phyloP scores from a whole-genome alignment of 2,113 vertebrate species.

The Phodopus roborovskii region DNA sequence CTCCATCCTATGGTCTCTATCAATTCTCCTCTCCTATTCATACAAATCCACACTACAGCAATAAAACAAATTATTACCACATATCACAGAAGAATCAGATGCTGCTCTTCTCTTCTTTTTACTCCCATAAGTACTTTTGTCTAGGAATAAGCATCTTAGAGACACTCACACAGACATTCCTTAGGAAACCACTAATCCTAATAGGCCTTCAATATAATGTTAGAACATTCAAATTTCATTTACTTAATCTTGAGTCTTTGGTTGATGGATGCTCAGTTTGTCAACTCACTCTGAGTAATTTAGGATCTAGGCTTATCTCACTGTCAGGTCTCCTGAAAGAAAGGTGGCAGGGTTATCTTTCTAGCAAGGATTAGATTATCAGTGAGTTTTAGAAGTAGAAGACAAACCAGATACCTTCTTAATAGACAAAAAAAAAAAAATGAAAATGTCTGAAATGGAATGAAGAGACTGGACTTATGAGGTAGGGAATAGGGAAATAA shows the following conservation, averaged over 20 bases:
- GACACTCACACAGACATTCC: neutral
- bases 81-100: neutral
- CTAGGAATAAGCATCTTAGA: neutral
- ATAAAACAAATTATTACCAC: neutral
- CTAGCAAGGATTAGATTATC: neutral
- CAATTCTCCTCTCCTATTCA: neutral
- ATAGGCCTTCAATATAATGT: neutral
- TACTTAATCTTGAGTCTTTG: neutral
- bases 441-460: neutral
- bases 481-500: neutral
- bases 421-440: neutral
- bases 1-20: neutral
- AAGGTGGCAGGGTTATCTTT: neutral
- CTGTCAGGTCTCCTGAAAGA: neutral
- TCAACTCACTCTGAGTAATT: neutral
- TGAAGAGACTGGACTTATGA: neutral
- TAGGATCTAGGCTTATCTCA: neutral
- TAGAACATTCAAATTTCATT: neutral
- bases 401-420: neutral
- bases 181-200: neutral
- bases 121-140: neutral
- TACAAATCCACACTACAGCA: neutral
- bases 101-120: neutral
- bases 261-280: neutral
- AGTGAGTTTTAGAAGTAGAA: neutral